Percentiles rank a stretch among this genome's conserved stretches.
Evolutionary conservation across 2,888 invertebrate species (phyloP).

Genomic region (Hypomecis punctinalis): DNA sequence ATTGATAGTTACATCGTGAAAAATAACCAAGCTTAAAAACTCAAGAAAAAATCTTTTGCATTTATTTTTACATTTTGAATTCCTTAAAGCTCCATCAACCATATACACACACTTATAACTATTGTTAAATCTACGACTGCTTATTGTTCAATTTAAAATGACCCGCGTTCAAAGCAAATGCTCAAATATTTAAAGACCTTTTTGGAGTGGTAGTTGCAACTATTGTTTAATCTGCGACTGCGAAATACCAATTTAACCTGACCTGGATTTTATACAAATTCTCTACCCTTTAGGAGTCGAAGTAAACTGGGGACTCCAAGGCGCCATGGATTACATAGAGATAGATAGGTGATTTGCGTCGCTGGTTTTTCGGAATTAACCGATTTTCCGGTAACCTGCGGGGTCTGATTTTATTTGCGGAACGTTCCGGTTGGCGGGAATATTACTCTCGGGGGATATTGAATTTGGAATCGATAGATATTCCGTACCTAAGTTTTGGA

Average conservation of each 20-base stretch:
- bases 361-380: constrained; percentile 33
- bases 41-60: too few relatives aligned
- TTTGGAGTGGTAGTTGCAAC: not conserved
- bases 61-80: too few relatives aligned
- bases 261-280: constrained; percentile 7
- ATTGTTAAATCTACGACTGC: too few relatives aligned
- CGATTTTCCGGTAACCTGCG: constrained; percentile 31
- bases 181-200: too few relatives aligned
- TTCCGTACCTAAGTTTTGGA: constrained; percentile 3
- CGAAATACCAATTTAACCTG: constrained; percentile 16
- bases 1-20: too few relatives aligned
- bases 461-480: constrained; percentile 20
- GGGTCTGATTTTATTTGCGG: constrained; percentile 28
- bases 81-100: too few relatives aligned
- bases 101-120: too few relatives aligned
- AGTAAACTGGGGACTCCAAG: constrained; percentile 18
- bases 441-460: constrained; percentile 10
- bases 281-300: constrained; percentile 15
- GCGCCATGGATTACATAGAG: constrained; percentile 35
- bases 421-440: constrained; percentile 14
- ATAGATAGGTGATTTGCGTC: constrained; percentile 37
- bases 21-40: too few relatives aligned
- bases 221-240: constrained; percentile 2
- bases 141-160: too few relatives aligned
- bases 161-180: too few relatives aligned